Base-by-base conservation (phyloP, 2,888 invertebrate species). In the Sinelater perroti region DNA sequence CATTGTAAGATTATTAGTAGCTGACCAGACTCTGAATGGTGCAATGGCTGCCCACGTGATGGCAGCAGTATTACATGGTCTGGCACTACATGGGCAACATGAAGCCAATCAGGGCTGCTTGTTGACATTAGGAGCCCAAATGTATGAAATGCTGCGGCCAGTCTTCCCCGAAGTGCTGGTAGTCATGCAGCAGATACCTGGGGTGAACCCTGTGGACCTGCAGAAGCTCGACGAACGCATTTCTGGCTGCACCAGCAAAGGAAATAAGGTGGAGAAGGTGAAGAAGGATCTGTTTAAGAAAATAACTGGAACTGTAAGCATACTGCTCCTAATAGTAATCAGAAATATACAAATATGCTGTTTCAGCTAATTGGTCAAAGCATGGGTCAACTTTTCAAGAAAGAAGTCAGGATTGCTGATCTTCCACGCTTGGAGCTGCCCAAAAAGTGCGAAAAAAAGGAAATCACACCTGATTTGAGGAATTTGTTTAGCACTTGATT, bases 211-310 rank as follows among this genome's bases (percentile, higher is more conserved):
- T 18, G 85, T 88, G 13, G 91, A 92, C 77, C 79, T 95, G 62
- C 90, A 92, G 73, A 87, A 91, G 61, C 85, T 95, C 56, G 95
- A 95, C 76, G 94, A 95, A 72, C 90, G 91, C 73, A 87, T 94
- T 74, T 80, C 85, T 18, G 81, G 82, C 1, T 81, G 81, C 47
- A 84, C 85, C 10, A 81, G 85, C 65, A 88, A 88, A 69, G 90
- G 90, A 47, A 86, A 88, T 73, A 90, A 92, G 77, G 87, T 91
- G 35, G 95, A 95, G 73, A 94, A 94, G 75, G 89, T 89, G 68
- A 95, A 93, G 75, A 92, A 93, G 67, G 95, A 96, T 74, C 81
- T 92, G 44, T 95, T 95, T 78, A 94, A 90, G 80, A 94, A 93
- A 78, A 87, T 93, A 66, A 93, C 93, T 5, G 86, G 87, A 59